Conservation (phyloP, 2,797 vertebrate genomes). For the Numenius phaeopus region DNA sequence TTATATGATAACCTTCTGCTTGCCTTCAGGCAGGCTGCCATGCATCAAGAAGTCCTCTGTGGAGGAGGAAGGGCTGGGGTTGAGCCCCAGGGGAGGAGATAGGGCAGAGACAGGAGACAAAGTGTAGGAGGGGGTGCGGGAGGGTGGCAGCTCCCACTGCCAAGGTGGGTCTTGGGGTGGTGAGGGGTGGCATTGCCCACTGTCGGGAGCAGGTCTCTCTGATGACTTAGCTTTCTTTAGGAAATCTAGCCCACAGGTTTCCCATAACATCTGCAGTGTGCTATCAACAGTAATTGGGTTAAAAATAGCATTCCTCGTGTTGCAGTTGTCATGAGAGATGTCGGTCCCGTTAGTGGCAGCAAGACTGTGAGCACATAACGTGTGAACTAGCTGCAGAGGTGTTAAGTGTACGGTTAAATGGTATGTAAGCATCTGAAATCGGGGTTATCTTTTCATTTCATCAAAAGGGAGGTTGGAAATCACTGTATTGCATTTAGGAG, state of each 20-base stretch:
- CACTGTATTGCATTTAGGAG: rapidly evolving
- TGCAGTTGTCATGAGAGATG: rapidly evolving
- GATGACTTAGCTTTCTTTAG: neutral
- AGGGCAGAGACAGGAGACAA: neutral
- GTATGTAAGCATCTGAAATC: neutral
- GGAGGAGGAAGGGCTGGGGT: neutral
- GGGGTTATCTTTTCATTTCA: neutral
- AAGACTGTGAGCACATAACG: rapidly evolving
- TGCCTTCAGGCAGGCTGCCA: neutral
- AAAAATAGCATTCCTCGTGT: neutral
- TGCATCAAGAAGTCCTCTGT: neutral
- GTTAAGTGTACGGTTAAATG: neutral
- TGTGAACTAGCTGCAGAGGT: neutral
- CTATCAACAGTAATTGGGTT: neutral
- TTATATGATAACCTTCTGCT: neutral
- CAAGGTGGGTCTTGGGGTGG: neutral
- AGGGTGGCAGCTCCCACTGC: neutral
- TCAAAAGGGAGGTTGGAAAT: neutral
- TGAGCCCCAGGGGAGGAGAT: neutral
- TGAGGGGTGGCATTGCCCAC: neutral
- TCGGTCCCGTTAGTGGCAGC: neutral
- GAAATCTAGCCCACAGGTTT: neutral
- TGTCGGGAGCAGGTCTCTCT: rapidly evolving
- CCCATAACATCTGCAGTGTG: rapidly evolving
- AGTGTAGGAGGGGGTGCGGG: no score